Base-by-base conservation (phyloP, 2,888 invertebrate species). In the Rambutsinella grinnellia region DNA sequence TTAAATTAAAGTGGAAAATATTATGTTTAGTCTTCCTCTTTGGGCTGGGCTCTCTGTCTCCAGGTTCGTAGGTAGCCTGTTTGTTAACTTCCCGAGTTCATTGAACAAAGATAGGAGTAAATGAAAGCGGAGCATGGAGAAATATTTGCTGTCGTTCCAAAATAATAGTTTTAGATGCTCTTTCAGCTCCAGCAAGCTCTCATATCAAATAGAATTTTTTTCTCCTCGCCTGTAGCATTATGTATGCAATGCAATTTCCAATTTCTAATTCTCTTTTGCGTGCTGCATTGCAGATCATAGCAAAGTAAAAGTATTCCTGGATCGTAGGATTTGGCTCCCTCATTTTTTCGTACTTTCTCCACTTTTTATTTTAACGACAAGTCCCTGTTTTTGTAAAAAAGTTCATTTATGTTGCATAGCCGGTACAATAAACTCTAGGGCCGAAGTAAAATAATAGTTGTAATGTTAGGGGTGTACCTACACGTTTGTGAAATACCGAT, bases 231-330 rank as follows among this genome's bases (percentile, higher is more conserved):
- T 47, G 26, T 10, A 53, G 15, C 10, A 27, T 62, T 47, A 36
- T n/a, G 51, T 53, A 28, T 53, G 24, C 28, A 54, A 44, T 46
- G n/a, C 46, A 65, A 36, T 17, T 23, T 13, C 19, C 19, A 63
- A 23, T 63, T 53, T 63, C 63, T 63, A 53, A 53, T 23, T 53
- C 53, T 63, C 66, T 10, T 26, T 44, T 75, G 75, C 75, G 75
- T 75, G 58, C 75, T 75, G 75, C 75, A 75, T 68, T 75, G 75
- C 75, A 75, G 75, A 75, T 66, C 47, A 28, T 46, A 3, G 65
- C n/a, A n/a, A 36, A 36, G 36, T 36, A 24, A 49, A 63, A 53
- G n/a, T 56, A 66, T 56, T 46, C 13, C 13, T 13, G 5, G 36
- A 66, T 66, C 28, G 28, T 36, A 56, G n/a, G 44, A 56, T 54